A percentile compares a stretch with the other conserved stretches of the same genome.
These are phyloP conservation scores for Menidia beryllina DNA, from an alignment of 2,113 vertebrate genomes.

Conservation along the genomic window DNA sequence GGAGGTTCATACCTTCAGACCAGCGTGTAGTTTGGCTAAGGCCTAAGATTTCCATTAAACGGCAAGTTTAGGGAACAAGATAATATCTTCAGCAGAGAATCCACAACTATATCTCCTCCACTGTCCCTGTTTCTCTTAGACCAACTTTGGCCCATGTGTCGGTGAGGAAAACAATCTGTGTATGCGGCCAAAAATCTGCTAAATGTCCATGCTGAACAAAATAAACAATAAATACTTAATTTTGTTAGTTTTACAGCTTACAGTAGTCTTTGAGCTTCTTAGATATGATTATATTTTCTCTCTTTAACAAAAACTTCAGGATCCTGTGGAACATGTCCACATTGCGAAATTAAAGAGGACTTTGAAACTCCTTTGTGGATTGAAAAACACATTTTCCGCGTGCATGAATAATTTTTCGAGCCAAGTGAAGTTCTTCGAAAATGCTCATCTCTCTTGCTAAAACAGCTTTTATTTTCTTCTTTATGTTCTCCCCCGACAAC, in stretches of 20 bases:
- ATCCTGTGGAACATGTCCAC: conserved; percentile 5
- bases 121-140: conserved; percentile 47
- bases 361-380: conserved; percentile 22
- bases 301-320: background rate
- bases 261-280: background rate
- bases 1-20: conserved; percentile 74
- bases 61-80: conserved; percentile 79
- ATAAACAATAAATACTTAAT: background rate
- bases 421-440: conserved; percentile 30
- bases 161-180: conserved; percentile 1
- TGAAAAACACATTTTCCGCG: conserved; percentile 23
- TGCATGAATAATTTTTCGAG: conserved; percentile 11
- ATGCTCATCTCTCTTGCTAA: conserved; percentile 16
- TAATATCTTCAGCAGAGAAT: conserved; percentile 80
- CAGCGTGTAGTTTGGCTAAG: conserved; percentile 76
- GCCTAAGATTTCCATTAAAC: conserved; percentile 76
- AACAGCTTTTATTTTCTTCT: conserved; percentile 15
- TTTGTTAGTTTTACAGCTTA: background rate
- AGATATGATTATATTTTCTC: background rate
- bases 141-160: conserved; percentile 23
- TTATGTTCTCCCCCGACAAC: conserved; percentile 50
- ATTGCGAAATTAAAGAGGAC: conserved; percentile 6
- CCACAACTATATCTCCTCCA: conserved; percentile 44
- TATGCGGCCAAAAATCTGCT: background rate
- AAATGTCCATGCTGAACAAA: background rate